Conservation (phyloP, 1,140 invertebrate species). For the Pachyrhynchus sulphureomaculatus region DNA sequence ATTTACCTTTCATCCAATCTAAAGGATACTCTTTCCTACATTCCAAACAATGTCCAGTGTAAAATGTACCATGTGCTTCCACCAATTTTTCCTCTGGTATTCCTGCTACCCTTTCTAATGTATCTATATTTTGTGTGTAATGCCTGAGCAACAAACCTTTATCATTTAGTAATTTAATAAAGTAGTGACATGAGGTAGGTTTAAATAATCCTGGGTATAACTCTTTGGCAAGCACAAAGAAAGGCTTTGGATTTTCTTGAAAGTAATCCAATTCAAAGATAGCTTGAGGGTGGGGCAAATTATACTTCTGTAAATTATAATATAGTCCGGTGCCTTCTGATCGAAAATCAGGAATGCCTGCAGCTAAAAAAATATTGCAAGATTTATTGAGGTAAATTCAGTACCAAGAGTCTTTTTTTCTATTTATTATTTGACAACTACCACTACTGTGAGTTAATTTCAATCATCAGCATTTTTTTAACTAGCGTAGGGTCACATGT, state of each 20-base stretch:
- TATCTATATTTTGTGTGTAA: slow-evolving; percentile 95
- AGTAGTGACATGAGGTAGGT: slow-evolving; percentile 83
- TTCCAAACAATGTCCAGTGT: slow-evolving; percentile 81
- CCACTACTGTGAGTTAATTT: no score
- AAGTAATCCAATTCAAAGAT: slow-evolving; percentile 92
- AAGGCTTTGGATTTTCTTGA: slow-evolving; percentile 78
- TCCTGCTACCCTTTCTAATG: slow-evolving; percentile 85
- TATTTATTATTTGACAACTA: no score
- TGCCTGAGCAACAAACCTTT: slow-evolving; percentile 79
- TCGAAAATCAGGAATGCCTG: slow-evolving; percentile 93
- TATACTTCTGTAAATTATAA: slow-evolving; percentile 88
- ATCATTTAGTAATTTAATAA: slow-evolving; percentile 74
- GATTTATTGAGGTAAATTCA: no score
- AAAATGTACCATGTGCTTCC: slow-evolving; percentile 93
- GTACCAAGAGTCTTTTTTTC: no score
- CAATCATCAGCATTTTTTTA: no score
- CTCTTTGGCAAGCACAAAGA: slow-evolving; percentile 84
- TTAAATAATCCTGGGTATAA: slow-evolving; percentile 80
- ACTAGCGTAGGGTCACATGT: no score
- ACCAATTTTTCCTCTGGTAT: slow-evolving; percentile 82
- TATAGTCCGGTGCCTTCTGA: slow-evolving; percentile 90
- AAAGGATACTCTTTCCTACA: slow-evolving; percentile 75
- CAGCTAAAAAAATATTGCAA: slow-evolving; percentile 74
- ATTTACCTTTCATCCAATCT: slow-evolving; percentile 66
- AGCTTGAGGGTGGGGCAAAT: slow-evolving; percentile 90